Evolutionary conservation across 2,888 invertebrate genomes (phyloP), one percentile per base, ranked within the genome.

Genomic region (Lagria hirta): DNA sequence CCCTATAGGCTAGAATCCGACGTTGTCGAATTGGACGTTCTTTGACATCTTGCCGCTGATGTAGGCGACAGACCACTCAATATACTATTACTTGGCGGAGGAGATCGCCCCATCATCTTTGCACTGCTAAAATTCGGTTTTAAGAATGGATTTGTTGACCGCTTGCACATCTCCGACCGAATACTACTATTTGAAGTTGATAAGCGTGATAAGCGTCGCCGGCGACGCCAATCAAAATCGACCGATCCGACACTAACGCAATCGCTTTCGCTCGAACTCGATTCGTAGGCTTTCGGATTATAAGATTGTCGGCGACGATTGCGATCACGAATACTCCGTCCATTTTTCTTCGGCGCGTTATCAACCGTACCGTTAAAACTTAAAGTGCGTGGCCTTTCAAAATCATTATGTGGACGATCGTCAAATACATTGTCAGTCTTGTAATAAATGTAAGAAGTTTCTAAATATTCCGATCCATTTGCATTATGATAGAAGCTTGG

Each of bases 1-100:
- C 38, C 57, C 64, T 66, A 71, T 45, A 71, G 56, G 55, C 71
- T 73, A 36, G 71, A 71, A 59, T 70, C 71, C 11, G 65, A 64
- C 10, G 62, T 65, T 30, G 63, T 63, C 41, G 64, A 50, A 14
- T 57, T 51, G 18, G 61, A 52, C 13, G 57, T 57, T 27, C 62
- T 64, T 32, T 61, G 59, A 54, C 70, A 67, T 15, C 73, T 58
- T n/a, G 71, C 63, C 2, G 66, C 73, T 14, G 71, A 71, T 3
- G 76, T 77, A 3, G 77, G 77, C 10, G 76, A 77, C n/a, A 78
- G 52, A 0, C 77, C 77, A 48, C 76, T 77, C n/a, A 78, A 61
- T 36, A 75, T 72, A 53, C 76, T 77, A 44, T 72, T 76, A 43
- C 76, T 76, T 1, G 78, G 77, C 2, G 77, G 78, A 2, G 78